Evolutionary conservation across 2,113 vertebrate species (phyloP).

Genomic region (Lanius ludovicianus): DNA sequence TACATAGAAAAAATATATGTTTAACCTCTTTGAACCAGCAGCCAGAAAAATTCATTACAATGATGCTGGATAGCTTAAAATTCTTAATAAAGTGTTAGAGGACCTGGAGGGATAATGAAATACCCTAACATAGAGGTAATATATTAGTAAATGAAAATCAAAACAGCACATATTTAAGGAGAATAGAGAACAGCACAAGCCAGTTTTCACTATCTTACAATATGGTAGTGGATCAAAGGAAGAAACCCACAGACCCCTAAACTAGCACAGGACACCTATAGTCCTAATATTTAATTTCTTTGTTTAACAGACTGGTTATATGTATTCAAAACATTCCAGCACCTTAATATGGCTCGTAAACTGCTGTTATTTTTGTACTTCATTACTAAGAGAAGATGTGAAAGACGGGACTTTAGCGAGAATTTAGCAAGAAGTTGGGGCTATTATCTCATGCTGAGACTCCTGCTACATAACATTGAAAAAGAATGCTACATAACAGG

Average conservation of each 20-base stretch:
- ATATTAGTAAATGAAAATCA: not conserved
- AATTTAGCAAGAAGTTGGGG: not conserved
- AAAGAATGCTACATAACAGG: not conserved
- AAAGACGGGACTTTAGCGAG: not conserved
- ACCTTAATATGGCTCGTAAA: not conserved
- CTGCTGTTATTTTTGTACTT: not conserved
- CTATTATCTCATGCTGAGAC: not conserved
- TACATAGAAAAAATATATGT: not conserved
- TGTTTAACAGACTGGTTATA: not conserved
- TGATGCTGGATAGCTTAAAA: not conserved
- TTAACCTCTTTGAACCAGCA: not conserved
- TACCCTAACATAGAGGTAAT: not conserved
- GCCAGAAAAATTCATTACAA: not conserved
- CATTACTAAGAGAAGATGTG: not conserved
- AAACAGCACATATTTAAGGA: not conserved
- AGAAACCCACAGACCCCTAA: not conserved
- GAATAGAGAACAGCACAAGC: not conserved
- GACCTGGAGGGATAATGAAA: not conserved
- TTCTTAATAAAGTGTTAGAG: not conserved
- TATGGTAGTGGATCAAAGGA: not conserved
- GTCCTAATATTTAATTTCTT: not conserved
- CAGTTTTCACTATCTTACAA: not conserved
- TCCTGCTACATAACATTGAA: not conserved
- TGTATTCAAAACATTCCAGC: not conserved
- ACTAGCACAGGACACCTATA: not conserved